Conservation (phyloP, 2,888 invertebrate genomes). For the Eupithecia subumbrata region DNA sequence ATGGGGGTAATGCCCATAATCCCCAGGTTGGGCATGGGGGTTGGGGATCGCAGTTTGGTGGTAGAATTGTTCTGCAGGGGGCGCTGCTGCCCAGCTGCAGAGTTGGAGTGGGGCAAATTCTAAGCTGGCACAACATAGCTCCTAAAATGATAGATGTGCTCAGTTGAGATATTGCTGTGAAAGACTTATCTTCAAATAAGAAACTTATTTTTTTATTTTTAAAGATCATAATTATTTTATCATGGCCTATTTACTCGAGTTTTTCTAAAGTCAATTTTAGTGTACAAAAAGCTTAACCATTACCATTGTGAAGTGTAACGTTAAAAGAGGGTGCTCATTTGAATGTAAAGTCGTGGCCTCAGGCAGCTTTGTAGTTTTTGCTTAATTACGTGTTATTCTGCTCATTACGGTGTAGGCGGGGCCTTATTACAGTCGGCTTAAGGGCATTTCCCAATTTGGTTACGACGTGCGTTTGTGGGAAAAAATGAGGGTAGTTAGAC, state of each 20-base stretch:
- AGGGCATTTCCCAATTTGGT: slow-evolving; percentile 63
- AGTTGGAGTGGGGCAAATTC: no score
- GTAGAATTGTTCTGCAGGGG: no score
- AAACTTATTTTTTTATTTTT: no score
- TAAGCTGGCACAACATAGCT: no score
- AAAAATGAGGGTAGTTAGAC: slow-evolving; percentile 9
- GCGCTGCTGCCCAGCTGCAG: no score
- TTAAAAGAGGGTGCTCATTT: slow-evolving; percentile 69
- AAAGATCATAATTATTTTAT: no score
- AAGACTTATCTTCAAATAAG: no score
- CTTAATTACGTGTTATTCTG: slow-evolving; percentile 72
- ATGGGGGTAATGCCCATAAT: no score
- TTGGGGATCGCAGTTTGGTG: no score
- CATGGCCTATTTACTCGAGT: not conserved
- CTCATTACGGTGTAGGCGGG: slow-evolving; percentile 70
- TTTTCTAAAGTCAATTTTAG: not conserved
- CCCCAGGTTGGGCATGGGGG: no score
- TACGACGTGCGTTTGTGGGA: slow-evolving; percentile 45
- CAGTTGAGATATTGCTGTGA: no score
- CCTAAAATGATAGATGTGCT: no score
- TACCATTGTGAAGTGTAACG: slow-evolving; percentile 4
- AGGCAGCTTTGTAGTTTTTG: slow-evolving; percentile 76
- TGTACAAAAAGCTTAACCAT: not conserved
- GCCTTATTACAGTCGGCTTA: slow-evolving; percentile 77
- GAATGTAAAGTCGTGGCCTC: slow-evolving; percentile 62